phyloP scores from a whole-genome alignment of 1,140 invertebrate genomes.

The Scaptomyza pallida region DNA sequence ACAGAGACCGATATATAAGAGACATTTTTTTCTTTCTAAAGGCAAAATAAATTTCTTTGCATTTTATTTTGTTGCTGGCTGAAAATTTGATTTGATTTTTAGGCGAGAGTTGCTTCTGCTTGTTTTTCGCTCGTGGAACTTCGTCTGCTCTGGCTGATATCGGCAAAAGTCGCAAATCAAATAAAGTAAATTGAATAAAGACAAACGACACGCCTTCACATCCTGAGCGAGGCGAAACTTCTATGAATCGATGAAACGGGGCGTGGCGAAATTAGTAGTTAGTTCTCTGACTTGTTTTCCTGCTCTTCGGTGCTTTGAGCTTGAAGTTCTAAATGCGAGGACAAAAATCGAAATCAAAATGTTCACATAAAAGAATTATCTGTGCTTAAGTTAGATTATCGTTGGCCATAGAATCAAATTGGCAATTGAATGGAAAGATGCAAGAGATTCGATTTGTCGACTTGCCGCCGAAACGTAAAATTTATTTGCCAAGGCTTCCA shows the following conservation, averaged over 20 bases:
- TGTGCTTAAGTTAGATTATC: constrained; percentile 81
- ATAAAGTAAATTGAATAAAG: constrained; percentile 82
- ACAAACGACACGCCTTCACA: constrained; percentile 59
- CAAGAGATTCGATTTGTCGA: constrained; percentile 62
- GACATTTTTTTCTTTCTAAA: constrained; percentile 36
- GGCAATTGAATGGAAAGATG: constrained; percentile 79
- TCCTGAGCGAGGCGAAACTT: constrained; percentile 13
- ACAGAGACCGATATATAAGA: constrained; percentile 14
- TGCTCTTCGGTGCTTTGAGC: neutral
- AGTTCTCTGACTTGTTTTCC: constrained; percentile 33
- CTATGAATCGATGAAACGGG: constrained; percentile 20
- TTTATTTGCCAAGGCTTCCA: constrained; percentile 46
- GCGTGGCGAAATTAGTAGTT: constrained; percentile 73
- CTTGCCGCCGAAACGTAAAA: constrained; percentile 41
- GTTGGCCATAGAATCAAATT: constrained; percentile 73
- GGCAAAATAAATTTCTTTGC: constrained; percentile 61
- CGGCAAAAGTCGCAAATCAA: constrained; percentile 79
- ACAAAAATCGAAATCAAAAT: constrained; percentile 72
- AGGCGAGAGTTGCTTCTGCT: constrained; percentile 42
- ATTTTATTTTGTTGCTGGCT: constrained; percentile 59
- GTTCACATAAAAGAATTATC: constrained; percentile 81
- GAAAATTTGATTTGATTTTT: constrained; percentile 70
- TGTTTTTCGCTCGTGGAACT: constrained; percentile 13
- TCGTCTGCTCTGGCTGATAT: constrained; percentile 59
- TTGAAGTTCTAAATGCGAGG: constrained; percentile 55